A percentile compares a stretch with the other conserved stretches of the same genome.
These are phyloP conservation scores for Drosophila insularis DNA, from an alignment of 1,140 invertebrate genomes.

Conservation along the genomic window DNA sequence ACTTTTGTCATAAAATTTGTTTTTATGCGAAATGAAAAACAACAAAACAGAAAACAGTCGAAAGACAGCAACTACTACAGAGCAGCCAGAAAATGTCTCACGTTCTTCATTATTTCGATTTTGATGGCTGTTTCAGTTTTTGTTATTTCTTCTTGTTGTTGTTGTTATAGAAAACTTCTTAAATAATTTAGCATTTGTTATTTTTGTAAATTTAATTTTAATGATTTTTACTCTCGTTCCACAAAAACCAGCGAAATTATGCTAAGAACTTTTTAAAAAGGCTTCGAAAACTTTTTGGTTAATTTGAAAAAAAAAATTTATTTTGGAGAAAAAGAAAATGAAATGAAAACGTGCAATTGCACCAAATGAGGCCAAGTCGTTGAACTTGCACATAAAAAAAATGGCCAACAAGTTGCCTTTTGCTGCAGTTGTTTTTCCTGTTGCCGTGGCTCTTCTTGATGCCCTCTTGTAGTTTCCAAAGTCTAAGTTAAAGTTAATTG, in stretches of 20 bases:
- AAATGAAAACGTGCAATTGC: conserved; percentile 38
- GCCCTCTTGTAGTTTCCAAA: conserved; percentile 50
- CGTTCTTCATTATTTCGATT: conserved; percentile 68
- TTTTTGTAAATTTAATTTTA: conserved; percentile 54
- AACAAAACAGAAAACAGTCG: background rate
- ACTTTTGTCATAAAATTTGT: conserved; percentile 74
- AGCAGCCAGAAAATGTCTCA: conserved; percentile 56
- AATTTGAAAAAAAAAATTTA: conserved; percentile 36
- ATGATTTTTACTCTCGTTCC: conserved; percentile 42
- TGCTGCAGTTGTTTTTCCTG: conserved; percentile 29
- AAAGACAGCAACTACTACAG: conserved; percentile 45
- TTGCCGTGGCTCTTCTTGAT: conserved; percentile 21
- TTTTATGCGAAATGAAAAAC: conserved; percentile 49
- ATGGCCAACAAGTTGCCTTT: conserved; percentile 47
- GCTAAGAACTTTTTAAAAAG: conserved; percentile 36
- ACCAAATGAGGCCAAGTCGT: conserved; percentile 42
- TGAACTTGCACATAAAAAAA: conserved; percentile 43
- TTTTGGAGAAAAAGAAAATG: conserved; percentile 15
- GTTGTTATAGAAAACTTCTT: conserved; percentile 37
- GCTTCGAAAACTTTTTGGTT: conserved; percentile 36
- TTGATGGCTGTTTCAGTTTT: conserved; percentile 56
- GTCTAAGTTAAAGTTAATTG: conserved; percentile 70
- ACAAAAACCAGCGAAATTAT: conserved; percentile 48
- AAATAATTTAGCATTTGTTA: conserved; percentile 43
- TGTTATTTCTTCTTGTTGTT: conserved; percentile 42